phyloP scores from a whole-genome alignment of 1,140 invertebrate species.

The Asobara japonica region DNA sequence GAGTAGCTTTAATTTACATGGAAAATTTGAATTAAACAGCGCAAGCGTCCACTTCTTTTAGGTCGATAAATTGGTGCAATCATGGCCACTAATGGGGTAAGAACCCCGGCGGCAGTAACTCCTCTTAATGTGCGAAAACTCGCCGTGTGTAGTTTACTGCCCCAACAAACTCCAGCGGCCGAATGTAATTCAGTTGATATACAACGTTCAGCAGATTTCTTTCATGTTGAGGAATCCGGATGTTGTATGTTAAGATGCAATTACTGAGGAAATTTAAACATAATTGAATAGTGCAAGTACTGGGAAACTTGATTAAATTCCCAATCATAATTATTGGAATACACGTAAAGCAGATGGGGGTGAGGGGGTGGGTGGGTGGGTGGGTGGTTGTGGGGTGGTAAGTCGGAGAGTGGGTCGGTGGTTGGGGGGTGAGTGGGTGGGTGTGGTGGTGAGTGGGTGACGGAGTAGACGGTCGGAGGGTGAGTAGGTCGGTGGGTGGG shows the following conservation, averaged over 20 bases:
- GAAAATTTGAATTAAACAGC: background rate
- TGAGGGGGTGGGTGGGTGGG: no score
- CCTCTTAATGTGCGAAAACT: slow-evolving; percentile 30
- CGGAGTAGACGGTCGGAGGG: no score
- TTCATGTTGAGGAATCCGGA: background rate
- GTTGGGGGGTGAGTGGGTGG: no score
- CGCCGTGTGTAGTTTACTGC: slow-evolving; percentile 22
- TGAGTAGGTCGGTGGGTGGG: no score
- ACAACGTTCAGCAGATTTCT: background rate
- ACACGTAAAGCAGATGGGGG: no score
- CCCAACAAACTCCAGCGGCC: slow-evolving; percentile 32
- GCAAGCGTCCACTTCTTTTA: slow-evolving; percentile 9
- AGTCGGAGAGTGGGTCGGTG: no score
- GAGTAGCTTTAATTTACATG: background rate
- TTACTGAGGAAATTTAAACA: no score
- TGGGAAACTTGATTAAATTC: no score
- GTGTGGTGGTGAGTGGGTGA: no score
- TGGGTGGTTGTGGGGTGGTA: no score
- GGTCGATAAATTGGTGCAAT: slow-evolving; percentile 31
- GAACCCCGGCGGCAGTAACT: slow-evolving; percentile 25
- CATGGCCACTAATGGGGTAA: slow-evolving; percentile 32
- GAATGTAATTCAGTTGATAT: slow-evolving; percentile 37
- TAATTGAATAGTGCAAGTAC: no score
- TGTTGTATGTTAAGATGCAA: background rate
- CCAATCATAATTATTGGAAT: no score